Evolutionary conservation across 2,888 invertebrate genomes (phyloP).

Genomic region (Chaetogeoica ovagalla): DNA sequence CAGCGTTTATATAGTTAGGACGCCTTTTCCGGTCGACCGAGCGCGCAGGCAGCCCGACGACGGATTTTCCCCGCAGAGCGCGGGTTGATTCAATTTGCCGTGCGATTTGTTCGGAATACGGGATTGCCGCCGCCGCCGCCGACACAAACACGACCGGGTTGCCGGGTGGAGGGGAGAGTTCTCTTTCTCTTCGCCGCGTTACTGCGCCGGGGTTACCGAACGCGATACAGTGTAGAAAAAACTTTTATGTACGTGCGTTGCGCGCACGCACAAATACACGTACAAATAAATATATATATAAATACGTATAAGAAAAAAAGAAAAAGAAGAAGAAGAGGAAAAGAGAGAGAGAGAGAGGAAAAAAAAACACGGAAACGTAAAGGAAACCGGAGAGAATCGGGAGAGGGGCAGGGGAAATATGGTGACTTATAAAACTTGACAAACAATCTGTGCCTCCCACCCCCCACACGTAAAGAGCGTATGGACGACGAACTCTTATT

Average conservation of each 20-base stretch:
- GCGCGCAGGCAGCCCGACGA: slow-evolving; percentile 34
- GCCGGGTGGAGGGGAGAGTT: no score
- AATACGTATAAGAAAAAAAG: not conserved
- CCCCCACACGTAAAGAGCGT: slow-evolving; percentile 14
- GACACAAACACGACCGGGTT: slow-evolving; percentile 41
- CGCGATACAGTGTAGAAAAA: slow-evolving; percentile 5
- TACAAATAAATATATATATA: not conserved
- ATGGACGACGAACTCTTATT: not conserved
- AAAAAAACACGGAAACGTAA: slow-evolving; percentile 15
- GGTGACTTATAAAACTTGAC: slow-evolving; percentile 37
- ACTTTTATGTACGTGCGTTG: slow-evolving; percentile 23
- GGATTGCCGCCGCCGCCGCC: slow-evolving; percentile 31
- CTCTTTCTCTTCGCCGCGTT: slow-evolving; percentile 35
- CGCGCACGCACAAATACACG: not conserved
- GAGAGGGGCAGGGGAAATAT: not conserved
- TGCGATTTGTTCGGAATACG: slow-evolving; percentile 55
- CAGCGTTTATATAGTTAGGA: slow-evolving; percentile 44
- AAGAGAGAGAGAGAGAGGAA: not conserved
- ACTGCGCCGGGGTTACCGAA: not conserved
- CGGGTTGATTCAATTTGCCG: slow-evolving; percentile 55
- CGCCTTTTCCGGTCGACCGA: slow-evolving; percentile 52
- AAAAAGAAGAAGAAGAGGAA: not conserved
- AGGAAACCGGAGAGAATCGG: not conserved
- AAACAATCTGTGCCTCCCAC: slow-evolving; percentile 33
- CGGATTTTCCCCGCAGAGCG: slow-evolving; percentile 45